Evolutionary conservation across 2,113 vertebrate genomes (phyloP).

Genomic region (Silurus asotus): DNA sequence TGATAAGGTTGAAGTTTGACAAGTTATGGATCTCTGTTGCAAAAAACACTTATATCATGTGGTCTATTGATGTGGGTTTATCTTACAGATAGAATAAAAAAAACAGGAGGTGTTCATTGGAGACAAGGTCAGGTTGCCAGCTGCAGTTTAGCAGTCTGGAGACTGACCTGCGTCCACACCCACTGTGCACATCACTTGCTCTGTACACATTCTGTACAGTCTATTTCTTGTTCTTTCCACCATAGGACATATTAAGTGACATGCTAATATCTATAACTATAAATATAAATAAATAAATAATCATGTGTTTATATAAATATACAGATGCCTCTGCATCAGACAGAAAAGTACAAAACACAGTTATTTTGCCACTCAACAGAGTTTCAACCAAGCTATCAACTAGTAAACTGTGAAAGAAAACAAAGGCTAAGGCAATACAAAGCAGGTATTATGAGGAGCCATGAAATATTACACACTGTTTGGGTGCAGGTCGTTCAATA

Average conservation of each 20-base stretch:
- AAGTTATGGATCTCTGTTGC: constrained; percentile 33
- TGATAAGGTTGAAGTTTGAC: constrained; percentile 6
- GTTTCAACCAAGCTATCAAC: constrained; percentile 40
- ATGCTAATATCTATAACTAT: neutral
- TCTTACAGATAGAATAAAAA: constrained; percentile 19
- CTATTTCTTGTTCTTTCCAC: neutral
- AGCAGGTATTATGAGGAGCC: constrained; percentile 35
- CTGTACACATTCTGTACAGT: neutral
- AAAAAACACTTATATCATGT: constrained; percentile 28
- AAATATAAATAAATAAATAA: no score
- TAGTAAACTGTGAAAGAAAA: constrained; percentile 41
- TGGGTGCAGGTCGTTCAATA: constrained; percentile 51
- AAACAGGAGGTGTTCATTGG: constrained; percentile 9
- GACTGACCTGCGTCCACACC: constrained; percentile 33
- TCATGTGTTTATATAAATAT: neutral
- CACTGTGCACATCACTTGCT: constrained; percentile 27
- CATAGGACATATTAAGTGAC: neutral
- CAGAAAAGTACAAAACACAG: neutral
- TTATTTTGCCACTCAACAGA: neutral
- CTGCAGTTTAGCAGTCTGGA: constrained; percentile 39
- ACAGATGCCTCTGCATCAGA: neutral
- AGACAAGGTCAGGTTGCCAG: constrained; percentile 43
- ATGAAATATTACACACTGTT: constrained; percentile 46
- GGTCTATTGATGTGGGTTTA: constrained; percentile 16
- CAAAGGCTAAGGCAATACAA: constrained; percentile 39